These are phyloP conservation scores for Eulemur rufifrons DNA, from an alignment of 2,113 vertebrate species.

Conservation along the genomic window DNA sequence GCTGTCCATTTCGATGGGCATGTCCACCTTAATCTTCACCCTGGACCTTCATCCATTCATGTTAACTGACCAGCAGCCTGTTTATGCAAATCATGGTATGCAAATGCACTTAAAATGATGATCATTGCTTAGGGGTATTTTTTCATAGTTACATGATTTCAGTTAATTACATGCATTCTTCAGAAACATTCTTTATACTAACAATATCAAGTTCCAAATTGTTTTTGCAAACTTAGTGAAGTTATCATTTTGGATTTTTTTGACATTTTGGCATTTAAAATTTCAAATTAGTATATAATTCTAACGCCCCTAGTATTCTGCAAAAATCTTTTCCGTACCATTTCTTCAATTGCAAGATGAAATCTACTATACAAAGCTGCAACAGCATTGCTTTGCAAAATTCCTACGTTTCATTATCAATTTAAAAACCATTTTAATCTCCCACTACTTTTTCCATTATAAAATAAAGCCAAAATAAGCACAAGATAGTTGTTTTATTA, in stretches of 20 bases:
- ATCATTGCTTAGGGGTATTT: background rate
- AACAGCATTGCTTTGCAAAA: background rate
- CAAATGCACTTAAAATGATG: background rate
- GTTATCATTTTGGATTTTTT: conserved; percentile 24
- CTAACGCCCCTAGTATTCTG: background rate
- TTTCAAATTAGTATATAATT: background rate
- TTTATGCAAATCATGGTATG: background rate
- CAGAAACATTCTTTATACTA: background rate
- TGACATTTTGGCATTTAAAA: background rate
- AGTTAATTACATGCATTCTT: background rate
- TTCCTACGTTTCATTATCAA: conserved; percentile 22
- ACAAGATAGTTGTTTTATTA: background rate
- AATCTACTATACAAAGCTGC: background rate
- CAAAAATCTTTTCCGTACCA: background rate
- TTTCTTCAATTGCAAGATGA: background rate
- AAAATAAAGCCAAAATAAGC: conserved; percentile 46
- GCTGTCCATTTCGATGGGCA: background rate
- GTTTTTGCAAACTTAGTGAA: conserved; percentile 18
- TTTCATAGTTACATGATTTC: background rate
- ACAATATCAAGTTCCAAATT: background rate
- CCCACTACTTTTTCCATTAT: background rate
- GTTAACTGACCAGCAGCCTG: background rate
- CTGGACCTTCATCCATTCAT: background rate
- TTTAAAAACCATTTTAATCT: conserved; percentile 22
- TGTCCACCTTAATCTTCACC: background rate